These are phyloP conservation scores for Natator depressus DNA, from an alignment of 2,113 vertebrate genomes.

Conservation along the genomic window DNA sequence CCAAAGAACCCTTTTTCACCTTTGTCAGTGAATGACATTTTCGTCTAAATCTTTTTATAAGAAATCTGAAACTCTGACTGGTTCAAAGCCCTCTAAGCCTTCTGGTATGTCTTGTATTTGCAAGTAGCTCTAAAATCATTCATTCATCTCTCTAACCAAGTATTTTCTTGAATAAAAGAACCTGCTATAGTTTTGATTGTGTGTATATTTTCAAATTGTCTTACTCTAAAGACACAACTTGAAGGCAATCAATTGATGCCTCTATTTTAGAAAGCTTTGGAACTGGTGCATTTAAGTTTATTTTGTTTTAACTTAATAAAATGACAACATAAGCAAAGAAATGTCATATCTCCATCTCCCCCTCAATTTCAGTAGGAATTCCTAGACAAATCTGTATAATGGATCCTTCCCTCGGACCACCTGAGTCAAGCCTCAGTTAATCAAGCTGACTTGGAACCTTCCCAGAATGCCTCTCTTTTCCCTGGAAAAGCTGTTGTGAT, in stretches of 20 bases:
- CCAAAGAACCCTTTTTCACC: neutral
- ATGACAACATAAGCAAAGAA: neutral
- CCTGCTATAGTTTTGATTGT: neutral
- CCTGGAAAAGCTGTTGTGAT: accelerated
- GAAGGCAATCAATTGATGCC: neutral
- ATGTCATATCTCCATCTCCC: neutral
- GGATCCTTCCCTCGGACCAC: neutral
- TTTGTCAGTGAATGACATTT: neutral
- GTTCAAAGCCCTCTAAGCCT: neutral
- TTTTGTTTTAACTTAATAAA: neutral
- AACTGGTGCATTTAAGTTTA: neutral
- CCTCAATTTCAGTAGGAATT: neutral
- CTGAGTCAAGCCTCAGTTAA: neutral
- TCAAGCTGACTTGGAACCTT: neutral
- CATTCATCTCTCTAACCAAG: neutral
- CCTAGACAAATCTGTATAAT: neutral
- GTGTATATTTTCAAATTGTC: neutral
- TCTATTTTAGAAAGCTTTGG: neutral
- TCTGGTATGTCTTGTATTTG: neutral
- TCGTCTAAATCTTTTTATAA: neutral
- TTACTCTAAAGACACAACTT: neutral
- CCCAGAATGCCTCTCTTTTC: neutral
- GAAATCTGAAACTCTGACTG: neutral
- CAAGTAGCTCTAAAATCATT: neutral
- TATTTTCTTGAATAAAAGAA: neutral